These are phyloP conservation scores for Oreochromis grahami DNA, from an alignment of 2,797 vertebrate genomes.

Conservation along the genomic window DNA sequence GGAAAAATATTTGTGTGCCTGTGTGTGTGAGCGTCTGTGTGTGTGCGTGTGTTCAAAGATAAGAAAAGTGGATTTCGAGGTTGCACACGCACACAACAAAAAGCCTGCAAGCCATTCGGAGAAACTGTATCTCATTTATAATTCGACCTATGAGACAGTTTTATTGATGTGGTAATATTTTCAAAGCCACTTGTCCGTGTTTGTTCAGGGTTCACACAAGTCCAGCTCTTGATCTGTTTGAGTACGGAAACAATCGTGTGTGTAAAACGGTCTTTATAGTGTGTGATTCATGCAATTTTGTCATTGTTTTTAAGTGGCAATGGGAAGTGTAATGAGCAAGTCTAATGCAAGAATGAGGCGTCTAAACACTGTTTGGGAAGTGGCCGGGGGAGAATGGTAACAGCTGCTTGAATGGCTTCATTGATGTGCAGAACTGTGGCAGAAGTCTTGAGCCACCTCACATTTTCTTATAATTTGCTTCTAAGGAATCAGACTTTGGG, in stretches of 20 bases:
- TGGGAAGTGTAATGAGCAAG: neutral
- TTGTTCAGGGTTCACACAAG: neutral
- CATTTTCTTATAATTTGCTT: neutral
- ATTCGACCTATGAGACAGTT: slow-evolving; percentile 18
- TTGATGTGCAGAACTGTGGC: neutral
- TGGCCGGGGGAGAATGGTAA: neutral
- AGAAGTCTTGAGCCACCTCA: neutral
- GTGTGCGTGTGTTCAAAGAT: neutral
- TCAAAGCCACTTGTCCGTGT: neutral
- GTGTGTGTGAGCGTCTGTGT: neutral
- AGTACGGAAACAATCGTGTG: neutral
- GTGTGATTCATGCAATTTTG: neutral
- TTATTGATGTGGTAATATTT: neutral
- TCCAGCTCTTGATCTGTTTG: neutral
- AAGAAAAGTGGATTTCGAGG: slow-evolving; percentile 1
- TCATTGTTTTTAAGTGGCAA: neutral
- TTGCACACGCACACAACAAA: neutral
- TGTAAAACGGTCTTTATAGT: neutral
- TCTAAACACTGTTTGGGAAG: neutral
- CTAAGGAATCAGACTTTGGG: neutral
- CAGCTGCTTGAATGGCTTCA: neutral
- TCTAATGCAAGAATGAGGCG: neutral
- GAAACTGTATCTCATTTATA: slow-evolving; percentile 13
- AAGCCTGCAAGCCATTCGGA: neutral
- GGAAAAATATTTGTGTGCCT: neutral